Percentiles rank a stretch among this genome's conserved stretches.
Conservation (phyloP, 2,888 invertebrate species). For the Halocaridina rubra region DNA sequence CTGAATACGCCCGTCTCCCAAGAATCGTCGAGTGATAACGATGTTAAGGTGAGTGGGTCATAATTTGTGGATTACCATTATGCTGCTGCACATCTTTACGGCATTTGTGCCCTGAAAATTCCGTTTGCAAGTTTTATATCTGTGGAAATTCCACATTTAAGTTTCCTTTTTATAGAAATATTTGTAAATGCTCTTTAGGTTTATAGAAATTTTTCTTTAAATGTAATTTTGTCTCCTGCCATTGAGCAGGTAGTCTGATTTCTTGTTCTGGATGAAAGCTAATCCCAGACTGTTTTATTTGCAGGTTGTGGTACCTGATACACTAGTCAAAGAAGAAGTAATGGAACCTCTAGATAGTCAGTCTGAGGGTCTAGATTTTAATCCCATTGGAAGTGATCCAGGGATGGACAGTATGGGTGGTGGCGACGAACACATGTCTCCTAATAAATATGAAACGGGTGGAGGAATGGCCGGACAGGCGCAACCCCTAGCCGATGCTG, state of each 20-base stretch:
- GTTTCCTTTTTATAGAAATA: too few relatives aligned
- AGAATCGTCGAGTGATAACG: constrained; percentile 39
- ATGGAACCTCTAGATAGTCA: constrained; percentile 43
- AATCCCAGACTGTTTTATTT: not conserved
- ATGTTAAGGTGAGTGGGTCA: constrained; percentile 40
- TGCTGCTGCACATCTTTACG: too few relatives aligned
- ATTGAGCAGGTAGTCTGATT: too few relatives aligned
- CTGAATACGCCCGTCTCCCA: constrained; percentile 13
- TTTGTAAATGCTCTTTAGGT: too few relatives aligned
- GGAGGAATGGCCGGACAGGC: constrained; percentile 45
- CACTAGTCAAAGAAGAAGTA: constrained; percentile 56
- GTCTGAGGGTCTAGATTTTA: constrained; percentile 23
- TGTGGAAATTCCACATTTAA: too few relatives aligned
- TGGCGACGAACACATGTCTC: constrained; percentile 20
- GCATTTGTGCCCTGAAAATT: not conserved
- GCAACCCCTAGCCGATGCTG: constrained; percentile 60
- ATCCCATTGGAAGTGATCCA: not conserved
- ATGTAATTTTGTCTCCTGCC: too few relatives aligned
- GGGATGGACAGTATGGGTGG: constrained; percentile 16
- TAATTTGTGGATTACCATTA: too few relatives aligned
- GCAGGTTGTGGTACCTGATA: constrained; percentile 54
- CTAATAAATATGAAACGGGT: constrained; percentile 39
- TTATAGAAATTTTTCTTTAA: too few relatives aligned
- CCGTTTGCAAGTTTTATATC: too few relatives aligned
- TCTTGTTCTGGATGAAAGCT: too few relatives aligned